Evolutionary conservation across 2,797 vertebrate species (phyloP).

Genomic region (Aeoliscus strigatus): DNA sequence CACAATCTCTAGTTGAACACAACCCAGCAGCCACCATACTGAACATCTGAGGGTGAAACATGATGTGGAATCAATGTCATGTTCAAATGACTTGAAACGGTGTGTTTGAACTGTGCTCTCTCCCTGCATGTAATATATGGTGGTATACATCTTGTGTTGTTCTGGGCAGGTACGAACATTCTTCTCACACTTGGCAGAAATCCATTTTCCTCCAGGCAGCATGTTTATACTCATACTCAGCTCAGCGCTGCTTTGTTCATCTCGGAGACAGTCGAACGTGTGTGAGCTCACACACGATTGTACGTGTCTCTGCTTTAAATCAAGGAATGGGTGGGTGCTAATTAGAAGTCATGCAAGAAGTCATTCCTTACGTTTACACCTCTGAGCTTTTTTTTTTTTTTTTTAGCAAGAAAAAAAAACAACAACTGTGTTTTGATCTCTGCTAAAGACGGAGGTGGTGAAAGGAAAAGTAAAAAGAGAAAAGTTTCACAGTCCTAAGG

Average conservation of each 20-base stretch:
- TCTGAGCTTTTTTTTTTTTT: conserved; percentile 24
- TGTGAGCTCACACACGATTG: background rate
- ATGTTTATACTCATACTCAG: conserved; percentile 54
- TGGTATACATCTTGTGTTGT: too few relatives aligned
- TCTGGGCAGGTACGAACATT: too few relatives aligned
- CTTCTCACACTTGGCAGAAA: conserved; percentile 27
- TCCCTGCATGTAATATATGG: too few relatives aligned
- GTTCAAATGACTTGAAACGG: too few relatives aligned
- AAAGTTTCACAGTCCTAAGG: too few relatives aligned
- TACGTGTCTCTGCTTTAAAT: conserved; percentile 60
- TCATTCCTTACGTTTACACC: conserved; percentile 24
- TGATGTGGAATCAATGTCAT: too few relatives aligned
- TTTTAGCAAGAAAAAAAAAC: too few relatives aligned
- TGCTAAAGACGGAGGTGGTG: background rate
- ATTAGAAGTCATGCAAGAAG: conserved; percentile 57
- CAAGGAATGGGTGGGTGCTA: conserved; percentile 56
- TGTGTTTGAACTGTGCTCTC: too few relatives aligned
- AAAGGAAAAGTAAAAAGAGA: too few relatives aligned
- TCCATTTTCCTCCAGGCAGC: conserved; percentile 32
- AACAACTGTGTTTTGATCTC: conserved; percentile 25
- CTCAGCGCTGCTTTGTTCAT: conserved; percentile 13
- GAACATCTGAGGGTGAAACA: too few relatives aligned
- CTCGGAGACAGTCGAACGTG: conserved; percentile 15
- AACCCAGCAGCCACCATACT: too few relatives aligned
- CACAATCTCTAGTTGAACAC: too few relatives aligned